These are phyloP conservation scores for Lasioglossum vierecki DNA, from an alignment of 2,888 invertebrate species.

Conservation along the genomic window DNA sequence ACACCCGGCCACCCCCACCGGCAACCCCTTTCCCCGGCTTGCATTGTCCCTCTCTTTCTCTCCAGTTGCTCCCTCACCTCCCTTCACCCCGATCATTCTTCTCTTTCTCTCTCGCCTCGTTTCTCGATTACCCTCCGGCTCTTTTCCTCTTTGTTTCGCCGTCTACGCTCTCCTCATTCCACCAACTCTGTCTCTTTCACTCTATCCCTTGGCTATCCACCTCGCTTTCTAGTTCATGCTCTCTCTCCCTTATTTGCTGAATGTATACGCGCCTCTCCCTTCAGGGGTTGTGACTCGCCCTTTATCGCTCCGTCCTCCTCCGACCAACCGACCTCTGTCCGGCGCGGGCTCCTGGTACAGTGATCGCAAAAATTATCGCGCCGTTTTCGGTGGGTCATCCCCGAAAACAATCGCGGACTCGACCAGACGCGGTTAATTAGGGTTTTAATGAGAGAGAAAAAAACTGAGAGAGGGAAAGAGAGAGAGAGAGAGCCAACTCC, in stretches of 20 bases:
- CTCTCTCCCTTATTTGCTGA: constrained; percentile 16
- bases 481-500: not conserved
- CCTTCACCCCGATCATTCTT: constrained; percentile 24
- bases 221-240: constrained; percentile 14
- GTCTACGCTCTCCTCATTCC: not conserved
- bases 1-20: constrained; percentile 66
- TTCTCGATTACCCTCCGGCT: constrained; percentile 55
- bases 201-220: constrained; percentile 42
- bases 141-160: constrained; percentile 41
- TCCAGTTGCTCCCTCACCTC: constrained; percentile 28
- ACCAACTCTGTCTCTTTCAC: constrained; percentile 39
- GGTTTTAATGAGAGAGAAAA: constrained; percentile 25
- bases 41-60: constrained; percentile 9
- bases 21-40: constrained; percentile 41
- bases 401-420: constrained; percentile 53
- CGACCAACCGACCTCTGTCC: constrained; percentile 40
- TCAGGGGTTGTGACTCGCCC: constrained; percentile 24
- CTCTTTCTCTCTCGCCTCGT: constrained; percentile 58
- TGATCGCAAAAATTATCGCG: constrained; percentile 72
- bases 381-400: constrained; percentile 63
- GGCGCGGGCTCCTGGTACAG: constrained; percentile 55
- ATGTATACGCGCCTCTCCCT: constrained; percentile 24
- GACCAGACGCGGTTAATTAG: constrained; percentile 51
- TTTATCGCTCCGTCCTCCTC: constrained; percentile 7
- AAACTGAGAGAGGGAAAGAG: not conserved